phyloP scores from a whole-genome alignment of 2,888 invertebrate genomes.

The Chaetogeoica ovagalla region DNA sequence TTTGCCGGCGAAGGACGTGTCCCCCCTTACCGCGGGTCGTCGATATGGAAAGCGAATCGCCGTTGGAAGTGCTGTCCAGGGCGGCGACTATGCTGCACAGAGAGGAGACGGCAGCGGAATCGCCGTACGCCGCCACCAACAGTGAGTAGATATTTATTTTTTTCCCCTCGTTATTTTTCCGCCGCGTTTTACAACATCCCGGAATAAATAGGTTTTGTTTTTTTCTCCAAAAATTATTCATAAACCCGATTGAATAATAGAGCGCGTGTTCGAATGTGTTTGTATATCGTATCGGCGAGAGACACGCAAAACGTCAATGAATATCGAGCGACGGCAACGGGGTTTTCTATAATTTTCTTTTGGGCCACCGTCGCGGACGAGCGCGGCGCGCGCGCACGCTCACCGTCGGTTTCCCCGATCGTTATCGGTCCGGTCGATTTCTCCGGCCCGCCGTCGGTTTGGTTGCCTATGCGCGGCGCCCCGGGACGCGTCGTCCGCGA shows the following conservation, averaged over 20 bases:
- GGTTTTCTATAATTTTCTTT: background rate
- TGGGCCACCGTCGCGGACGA: constrained; percentile 54
- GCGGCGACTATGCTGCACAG: constrained; percentile 85
- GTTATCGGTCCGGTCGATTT: constrained; percentile 48
- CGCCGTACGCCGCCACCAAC: constrained; percentile 12
- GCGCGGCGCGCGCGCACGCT: constrained; percentile 55
- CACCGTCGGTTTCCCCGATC: constrained; percentile 58
- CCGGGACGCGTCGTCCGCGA: background rate
- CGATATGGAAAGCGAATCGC: constrained; percentile 70
- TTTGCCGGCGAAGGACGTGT: too few species aligned
- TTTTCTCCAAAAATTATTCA: too few species aligned
- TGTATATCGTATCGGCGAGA: too few species aligned
- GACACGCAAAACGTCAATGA: too few species aligned
- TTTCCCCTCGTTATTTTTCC: too few species aligned
- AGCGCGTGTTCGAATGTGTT: too few species aligned
- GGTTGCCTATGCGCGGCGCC: constrained; percentile 43
- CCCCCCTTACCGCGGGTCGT: too few species aligned
- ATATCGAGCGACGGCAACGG: too few species aligned
- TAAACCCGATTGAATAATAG: too few species aligned
- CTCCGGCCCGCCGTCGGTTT: constrained; percentile 31
- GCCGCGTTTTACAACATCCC: too few species aligned
- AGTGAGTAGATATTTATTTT: constrained; percentile 38
- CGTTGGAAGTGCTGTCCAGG: constrained; percentile 82
- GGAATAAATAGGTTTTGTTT: too few species aligned
- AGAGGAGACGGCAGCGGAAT: constrained; percentile 45